These are phyloP conservation scores for Brachionus angularis DNA, from an alignment of 1,140 invertebrate species.

Conservation along the genomic window DNA sequence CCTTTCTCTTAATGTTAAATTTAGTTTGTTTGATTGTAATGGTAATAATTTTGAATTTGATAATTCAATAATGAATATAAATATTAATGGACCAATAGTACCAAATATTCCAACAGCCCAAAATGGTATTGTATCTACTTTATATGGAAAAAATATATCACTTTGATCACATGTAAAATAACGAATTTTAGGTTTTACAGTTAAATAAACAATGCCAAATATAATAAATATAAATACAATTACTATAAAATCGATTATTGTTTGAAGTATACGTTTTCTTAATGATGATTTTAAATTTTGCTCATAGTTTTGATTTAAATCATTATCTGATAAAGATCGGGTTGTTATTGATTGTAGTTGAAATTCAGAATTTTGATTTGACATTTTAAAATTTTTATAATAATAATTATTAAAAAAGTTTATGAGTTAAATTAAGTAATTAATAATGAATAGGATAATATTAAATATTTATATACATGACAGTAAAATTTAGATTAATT, in stretches of 20 bases:
- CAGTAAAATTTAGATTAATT: no score
- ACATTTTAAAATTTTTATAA: no score
- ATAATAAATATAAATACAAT: conserved; percentile 6
- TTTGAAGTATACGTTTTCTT: conserved; percentile 10
- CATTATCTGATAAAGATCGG: no score
- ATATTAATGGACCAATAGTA: neutral
- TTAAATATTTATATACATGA: no score
- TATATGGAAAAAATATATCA: conserved; percentile 18
- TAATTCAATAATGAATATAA: conserved; percentile 20
- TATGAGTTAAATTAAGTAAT: no score
- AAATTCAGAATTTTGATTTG: no score
- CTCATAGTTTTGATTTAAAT: no score
- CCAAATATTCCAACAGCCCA: conserved; percentile 18
- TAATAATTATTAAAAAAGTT: no score
- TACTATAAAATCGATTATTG: conserved; percentile 24
- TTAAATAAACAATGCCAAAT: conserved; percentile 5
- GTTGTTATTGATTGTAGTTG: no score
- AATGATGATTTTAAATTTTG: no score
- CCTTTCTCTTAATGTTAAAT: neutral
- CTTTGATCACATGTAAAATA: conserved; percentile 41
- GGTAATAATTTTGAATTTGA: conserved; percentile 32
- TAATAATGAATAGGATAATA: no score
- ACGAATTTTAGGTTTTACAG: conserved; percentile 9
- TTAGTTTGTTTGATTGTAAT: neutral
- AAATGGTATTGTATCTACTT: conserved; percentile 35